Evolutionary conservation across 2,797 vertebrate species (phyloP), one percentile per base, ranked within the genome.

Genomic region (Alauda arvensis): DNA sequence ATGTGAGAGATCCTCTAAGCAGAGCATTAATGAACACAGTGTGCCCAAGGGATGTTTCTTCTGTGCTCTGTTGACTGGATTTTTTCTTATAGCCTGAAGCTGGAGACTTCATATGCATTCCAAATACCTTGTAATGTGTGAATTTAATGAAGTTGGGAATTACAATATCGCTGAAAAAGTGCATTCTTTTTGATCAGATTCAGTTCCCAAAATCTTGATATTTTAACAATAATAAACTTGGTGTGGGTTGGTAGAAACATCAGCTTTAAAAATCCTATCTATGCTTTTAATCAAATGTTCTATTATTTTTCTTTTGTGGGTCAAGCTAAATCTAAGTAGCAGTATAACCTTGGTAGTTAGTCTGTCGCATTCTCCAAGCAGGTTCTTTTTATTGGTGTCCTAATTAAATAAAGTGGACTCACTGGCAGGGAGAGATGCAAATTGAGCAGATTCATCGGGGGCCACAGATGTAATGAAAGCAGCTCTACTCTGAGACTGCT

Each of bases 391-490:
- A 72, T 72, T 83, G 2, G 1, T 61, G 53, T 77, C 61, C 85
- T 88, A 91, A 87, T 91, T 92, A 85, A 91, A 85, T 60, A 70
- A 78, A 88, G n/a, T 66, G 52, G 42, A 83, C 57, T 81, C 70
- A 37, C 52, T 74, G 63, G 63, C 63, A 90, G 63, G 28, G 61
- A 76, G 65, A 88, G 29, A 78, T 33, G 53, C 51, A 78, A 87
- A 85, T 81, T 62, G 45, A 83, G 52, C 16, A 62, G 52, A 86
- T 83, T 83, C 56, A 76, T 42, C 59, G 28, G 21, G 51, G 49
- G 39, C 55, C 49, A 23, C 45, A 53, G 55, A 66, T 71, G 21
- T 80, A 62, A 80, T 56, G 52, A 79, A 71, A 88, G 60, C 45
- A 77, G 40, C 48, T 92, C 74, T 63, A 24, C 39, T 23, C 59